Evolutionary conservation across 2,113 vertebrate genomes (phyloP).

Genomic region (Calypte anna): DNA sequence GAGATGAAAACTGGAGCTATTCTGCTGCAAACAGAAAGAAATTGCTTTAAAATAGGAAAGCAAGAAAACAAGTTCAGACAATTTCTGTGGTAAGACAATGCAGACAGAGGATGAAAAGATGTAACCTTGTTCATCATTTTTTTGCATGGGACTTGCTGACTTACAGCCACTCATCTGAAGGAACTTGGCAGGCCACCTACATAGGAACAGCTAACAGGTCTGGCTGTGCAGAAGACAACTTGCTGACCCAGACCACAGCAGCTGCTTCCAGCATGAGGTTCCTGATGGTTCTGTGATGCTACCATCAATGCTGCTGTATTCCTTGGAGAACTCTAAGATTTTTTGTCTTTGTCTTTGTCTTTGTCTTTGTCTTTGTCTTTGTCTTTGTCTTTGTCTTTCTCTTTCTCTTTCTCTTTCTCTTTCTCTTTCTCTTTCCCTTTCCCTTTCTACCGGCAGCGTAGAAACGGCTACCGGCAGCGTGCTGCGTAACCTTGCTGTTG

Average conservation of each 20-base stretch:
- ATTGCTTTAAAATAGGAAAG: not conserved
- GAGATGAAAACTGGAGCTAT: not conserved
- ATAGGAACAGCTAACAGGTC: not conserved
- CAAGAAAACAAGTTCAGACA: not conserved
- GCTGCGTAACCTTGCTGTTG: too few species aligned
- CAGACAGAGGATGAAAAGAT: accelerated
- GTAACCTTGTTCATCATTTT: accelerated
- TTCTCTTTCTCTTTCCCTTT: too few species aligned
- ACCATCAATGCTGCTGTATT: not conserved
- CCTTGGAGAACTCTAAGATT: not conserved
- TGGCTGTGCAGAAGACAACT: accelerated
- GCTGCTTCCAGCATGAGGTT: not conserved
- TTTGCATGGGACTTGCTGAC: not conserved
- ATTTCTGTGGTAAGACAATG: accelerated
- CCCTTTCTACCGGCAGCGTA: too few species aligned
- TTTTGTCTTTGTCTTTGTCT: too few species aligned
- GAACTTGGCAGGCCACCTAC: not conserved
- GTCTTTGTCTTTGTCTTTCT: too few species aligned
- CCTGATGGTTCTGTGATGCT: accelerated
- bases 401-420: too few species aligned
- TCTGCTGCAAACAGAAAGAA: not conserved
- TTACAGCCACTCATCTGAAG: not conserved
- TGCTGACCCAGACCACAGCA: accelerated
- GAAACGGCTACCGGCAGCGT: too few species aligned
- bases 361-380: too few species aligned